phyloP scores from a whole-genome alignment of 2,113 vertebrate genomes.

The Oostethus manadensis region DNA sequence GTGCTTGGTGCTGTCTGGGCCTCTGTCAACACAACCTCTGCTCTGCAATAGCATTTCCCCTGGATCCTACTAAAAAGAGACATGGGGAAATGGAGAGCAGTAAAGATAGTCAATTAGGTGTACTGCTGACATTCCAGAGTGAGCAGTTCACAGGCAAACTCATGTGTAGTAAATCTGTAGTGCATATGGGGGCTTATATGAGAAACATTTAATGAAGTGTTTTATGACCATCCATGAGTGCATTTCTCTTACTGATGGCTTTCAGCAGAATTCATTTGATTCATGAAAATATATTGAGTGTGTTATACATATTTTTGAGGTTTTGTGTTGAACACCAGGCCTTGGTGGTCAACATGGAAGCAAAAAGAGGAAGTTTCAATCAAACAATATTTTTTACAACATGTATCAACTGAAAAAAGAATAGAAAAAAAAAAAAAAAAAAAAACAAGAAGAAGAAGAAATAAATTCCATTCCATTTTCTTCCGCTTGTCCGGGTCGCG shows the following conservation, averaged over 20 bases:
- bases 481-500: no score
- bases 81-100: constrained; percentile 15
- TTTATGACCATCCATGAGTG: constrained; percentile 13
- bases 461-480: no score
- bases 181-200: not conserved
- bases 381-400: no score
- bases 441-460: no score
- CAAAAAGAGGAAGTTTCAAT: not conserved
- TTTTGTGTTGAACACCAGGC: no score
- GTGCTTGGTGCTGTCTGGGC: constrained; percentile 51
- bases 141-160: constrained; percentile 12
- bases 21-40: constrained; percentile 69
- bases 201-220: constrained; percentile 19
- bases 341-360: constrained; percentile 1
- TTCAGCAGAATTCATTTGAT: constrained; percentile 1
- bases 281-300: not conserved
- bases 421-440: no score
- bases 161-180: not conserved
- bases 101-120: constrained; percentile 51
- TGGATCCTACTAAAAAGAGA: constrained; percentile 29
- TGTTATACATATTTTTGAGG: not conserved
- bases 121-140: constrained; percentile 33
- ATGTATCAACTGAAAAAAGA: no score
- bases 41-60: constrained; percentile 50
- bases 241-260: constrained; percentile 10